Conservation (phyloP, 2,797 vertebrate genomes). For the Triplophysa yarkandensis region DNA sequence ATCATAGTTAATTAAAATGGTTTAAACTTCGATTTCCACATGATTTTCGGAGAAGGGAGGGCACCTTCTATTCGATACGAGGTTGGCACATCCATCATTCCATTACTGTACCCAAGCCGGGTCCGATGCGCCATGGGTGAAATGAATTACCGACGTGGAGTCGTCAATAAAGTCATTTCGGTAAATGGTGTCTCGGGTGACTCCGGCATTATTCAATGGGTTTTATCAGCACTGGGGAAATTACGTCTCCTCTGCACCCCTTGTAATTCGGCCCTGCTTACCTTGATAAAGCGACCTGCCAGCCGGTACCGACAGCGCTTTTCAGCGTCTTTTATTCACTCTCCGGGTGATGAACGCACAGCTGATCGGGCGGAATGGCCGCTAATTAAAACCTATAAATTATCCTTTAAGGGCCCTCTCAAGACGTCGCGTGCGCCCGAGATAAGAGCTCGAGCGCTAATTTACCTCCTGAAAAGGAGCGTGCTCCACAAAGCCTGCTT, state of each 20-base stretch:
- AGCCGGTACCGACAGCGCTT: slow-evolving; percentile 92
- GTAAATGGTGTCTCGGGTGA: slow-evolving; percentile 96
- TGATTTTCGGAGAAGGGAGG: slow-evolving; percentile 64
- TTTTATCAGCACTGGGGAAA: slow-evolving; percentile 99
- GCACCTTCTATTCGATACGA: slow-evolving; percentile 81
- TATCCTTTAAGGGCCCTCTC: slow-evolving; percentile 89
- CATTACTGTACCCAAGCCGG: slow-evolving; percentile 95
- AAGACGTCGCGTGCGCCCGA: slow-evolving; percentile 86
- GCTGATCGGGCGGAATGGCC: slow-evolving; percentile 96
- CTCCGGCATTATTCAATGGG: slow-evolving; percentile 93
- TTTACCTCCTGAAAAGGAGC: slow-evolving; percentile 86
- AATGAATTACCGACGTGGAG: slow-evolving; percentile 98
- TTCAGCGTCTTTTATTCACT: slow-evolving; percentile 91
- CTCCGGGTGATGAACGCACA: slow-evolving; percentile 91
- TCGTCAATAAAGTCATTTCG: slow-evolving; percentile 99
- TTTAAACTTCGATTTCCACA: slow-evolving; percentile 58
- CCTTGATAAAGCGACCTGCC: slow-evolving; percentile 98
- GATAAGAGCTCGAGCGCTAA: slow-evolving; percentile 90
- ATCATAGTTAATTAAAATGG: slow-evolving; percentile 58
- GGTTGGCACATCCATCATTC: slow-evolving; percentile 96
- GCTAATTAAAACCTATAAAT: slow-evolving; percentile 99
- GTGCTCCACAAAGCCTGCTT: slow-evolving; percentile 87
- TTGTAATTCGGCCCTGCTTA: slow-evolving; percentile 85
- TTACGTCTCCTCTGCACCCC: slow-evolving; percentile 84
- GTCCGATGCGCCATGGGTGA: slow-evolving; percentile 91